A percentile compares a stretch with the other conserved stretches of the same genome.
phyloP scores from a whole-genome alignment of 2,888 invertebrate species.

The Nephrotoma guestfalica region DNA sequence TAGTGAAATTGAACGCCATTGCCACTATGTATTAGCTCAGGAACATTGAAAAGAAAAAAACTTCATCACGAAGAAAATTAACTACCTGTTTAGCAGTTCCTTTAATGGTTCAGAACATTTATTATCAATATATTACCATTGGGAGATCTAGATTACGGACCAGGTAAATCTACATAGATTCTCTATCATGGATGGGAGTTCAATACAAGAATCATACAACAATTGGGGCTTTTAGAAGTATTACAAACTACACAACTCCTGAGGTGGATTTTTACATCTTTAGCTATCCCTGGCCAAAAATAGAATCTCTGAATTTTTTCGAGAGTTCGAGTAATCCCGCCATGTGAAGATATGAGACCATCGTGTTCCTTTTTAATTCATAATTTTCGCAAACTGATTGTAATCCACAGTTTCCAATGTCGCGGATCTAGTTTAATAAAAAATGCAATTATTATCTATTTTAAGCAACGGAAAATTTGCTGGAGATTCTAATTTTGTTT shows the following conservation, averaged over 20 bases:
- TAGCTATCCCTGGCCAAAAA: background rate
- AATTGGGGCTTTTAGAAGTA: background rate
- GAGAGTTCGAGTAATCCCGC: background rate
- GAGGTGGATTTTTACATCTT: too few species aligned
- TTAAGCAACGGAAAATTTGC: too few species aligned
- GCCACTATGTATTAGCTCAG: background rate
- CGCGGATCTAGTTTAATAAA: too few species aligned
- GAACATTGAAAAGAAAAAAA: background rate
- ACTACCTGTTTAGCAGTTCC: background rate
- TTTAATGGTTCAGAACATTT: too few species aligned
- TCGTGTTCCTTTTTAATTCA: background rate
- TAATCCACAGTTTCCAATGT: background rate
- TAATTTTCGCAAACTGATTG: background rate
- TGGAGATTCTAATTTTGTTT: too few species aligned
- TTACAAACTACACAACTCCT: background rate
- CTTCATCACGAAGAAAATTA: too few species aligned
- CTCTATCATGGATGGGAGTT: background rate
- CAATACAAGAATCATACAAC: too few species aligned
- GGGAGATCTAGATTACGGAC: too few species aligned
- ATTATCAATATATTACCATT: too few species aligned
- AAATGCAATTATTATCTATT: too few species aligned
- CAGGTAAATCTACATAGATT: too few species aligned
- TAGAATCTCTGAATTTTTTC: background rate
- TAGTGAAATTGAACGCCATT: too few species aligned
- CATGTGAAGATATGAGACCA: background rate